A percentile compares a stretch with the other conserved stretches of the same genome.
These are phyloP conservation scores for Drosophila takahashii DNA, from an alignment of 1,140 invertebrate species.

Conservation along the genomic window DNA sequence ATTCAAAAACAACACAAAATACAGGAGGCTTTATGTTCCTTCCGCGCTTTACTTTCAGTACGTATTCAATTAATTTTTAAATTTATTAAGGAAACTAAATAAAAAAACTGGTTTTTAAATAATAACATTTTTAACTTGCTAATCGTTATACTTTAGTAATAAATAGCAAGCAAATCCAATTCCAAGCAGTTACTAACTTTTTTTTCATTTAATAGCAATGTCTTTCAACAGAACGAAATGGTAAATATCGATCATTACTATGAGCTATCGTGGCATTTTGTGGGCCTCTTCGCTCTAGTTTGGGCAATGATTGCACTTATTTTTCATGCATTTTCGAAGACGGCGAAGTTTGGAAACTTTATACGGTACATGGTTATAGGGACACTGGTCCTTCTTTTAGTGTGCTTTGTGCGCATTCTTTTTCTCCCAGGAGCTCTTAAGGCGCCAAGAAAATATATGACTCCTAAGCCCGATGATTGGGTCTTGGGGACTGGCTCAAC, in stretches of 20 bases:
- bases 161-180: no score
- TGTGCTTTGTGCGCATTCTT: constrained; percentile 59
- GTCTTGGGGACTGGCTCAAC: constrained; percentile 14
- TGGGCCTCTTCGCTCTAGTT: constrained; percentile 17
- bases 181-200: no score
- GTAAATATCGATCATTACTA: not conserved
- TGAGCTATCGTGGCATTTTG: constrained; percentile 51
- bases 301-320: constrained; percentile 57
- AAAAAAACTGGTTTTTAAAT: no score
- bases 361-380: constrained; percentile 49
- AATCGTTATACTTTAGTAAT: no score
- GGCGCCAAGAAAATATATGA: constrained; percentile 87
- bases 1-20: not conserved
- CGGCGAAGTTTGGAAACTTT: constrained; percentile 63
- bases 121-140: no score
- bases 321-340: constrained; percentile 63
- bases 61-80: constrained; percentile 5
- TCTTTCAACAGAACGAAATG: no score
- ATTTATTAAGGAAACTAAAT: no score
- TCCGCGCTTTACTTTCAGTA: constrained; percentile 69
- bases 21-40: constrained; percentile 41
- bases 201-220: no score
- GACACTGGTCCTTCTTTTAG: constrained; percentile 28
- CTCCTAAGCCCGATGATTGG: constrained; percentile 85
- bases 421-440: constrained; percentile 88